Evolutionary conservation across 2,113 vertebrate species (phyloP), one percentile per base, ranked within the genome.

Genomic region (Ictalurus furcatus): DNA sequence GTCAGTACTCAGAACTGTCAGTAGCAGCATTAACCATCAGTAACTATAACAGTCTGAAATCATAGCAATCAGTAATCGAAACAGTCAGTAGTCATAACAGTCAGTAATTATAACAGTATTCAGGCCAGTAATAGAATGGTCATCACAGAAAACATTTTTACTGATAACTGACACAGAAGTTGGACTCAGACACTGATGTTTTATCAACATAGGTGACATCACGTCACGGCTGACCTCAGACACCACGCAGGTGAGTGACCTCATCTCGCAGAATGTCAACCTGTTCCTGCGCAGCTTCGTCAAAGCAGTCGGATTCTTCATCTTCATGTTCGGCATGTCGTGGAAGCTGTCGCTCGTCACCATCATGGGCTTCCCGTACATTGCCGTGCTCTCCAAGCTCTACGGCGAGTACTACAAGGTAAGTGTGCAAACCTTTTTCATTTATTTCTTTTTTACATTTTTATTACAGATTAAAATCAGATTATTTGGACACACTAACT

Each of bases 401-500:
- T 99, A 99, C 0, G 98, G 98, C 48, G 96, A 97, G 80, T 99
- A 99, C 93, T 99, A 99, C 94, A 98, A 99, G 97, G 98, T 97
- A 94, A 84, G 82, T 34, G 2, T 8, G 14, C 65, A 16, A 14
- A 86, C 34, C 61, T 37, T 71, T 61, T 23, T 17, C 5, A 65
- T 28, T 8, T 48, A 48, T 48, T 48, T 48, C 6, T 65, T 34
- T 30, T 34, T 23, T 59, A 17, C n/a, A 61, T 34, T 58, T 59
- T 59, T 59, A 56, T 56, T 56, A 56, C 12, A 56, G 56, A 19
- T 58, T 23, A 40, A 23, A 19, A n/a, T 34, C 48, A 30, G 44
- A n/a, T 30, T 56, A 17, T 80, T 80, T 58, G 11, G 6, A 58
- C 7, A 76, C 6, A 76, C 11, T 44, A 21, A 44, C 17, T 74